Conservation (phyloP, 1,140 invertebrate genomes). For the Aphis gossypii region DNA sequence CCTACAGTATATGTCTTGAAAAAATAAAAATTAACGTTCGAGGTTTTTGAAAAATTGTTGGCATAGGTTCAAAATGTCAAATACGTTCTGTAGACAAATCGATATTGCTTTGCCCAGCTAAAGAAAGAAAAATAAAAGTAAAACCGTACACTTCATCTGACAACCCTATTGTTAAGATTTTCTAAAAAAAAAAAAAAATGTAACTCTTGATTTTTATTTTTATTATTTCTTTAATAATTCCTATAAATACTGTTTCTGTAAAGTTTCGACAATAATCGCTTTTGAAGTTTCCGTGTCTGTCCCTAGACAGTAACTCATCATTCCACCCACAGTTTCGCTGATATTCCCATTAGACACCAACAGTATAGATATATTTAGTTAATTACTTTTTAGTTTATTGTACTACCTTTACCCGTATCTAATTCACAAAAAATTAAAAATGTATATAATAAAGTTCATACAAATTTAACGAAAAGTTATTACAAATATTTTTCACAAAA, state of each 20-base stretch:
- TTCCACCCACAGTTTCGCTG: not conserved
- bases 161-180: slow-evolving; percentile 3
- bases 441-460: not conserved
- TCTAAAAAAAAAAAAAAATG: not conserved
- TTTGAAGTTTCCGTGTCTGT: slow-evolving; percentile 39
- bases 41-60: slow-evolving; percentile 26
- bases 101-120: not conserved
- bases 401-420: not conserved
- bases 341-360: not conserved
- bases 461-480: not conserved
- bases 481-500: not conserved
- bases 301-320: slow-evolving; percentile 46
- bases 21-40: slow-evolving; percentile 13
- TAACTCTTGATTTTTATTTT: slow-evolving; percentile 30
- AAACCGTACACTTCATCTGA: not conserved
- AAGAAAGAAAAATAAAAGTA: not conserved
- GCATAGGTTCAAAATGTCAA: not conserved
- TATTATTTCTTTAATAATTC: slow-evolving; percentile 34
- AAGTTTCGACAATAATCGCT: slow-evolving; percentile 46
- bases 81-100: not conserved
- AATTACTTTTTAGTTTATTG: slow-evolving; percentile 36
- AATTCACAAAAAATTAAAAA: not conserved
- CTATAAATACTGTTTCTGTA: slow-evolving; percentile 34
- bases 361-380: slow-evolving; percentile 17
- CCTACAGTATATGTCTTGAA: not conserved